Conservation (phyloP, 2,888 invertebrate genomes). For the Chromoteleia sp. region DNA sequence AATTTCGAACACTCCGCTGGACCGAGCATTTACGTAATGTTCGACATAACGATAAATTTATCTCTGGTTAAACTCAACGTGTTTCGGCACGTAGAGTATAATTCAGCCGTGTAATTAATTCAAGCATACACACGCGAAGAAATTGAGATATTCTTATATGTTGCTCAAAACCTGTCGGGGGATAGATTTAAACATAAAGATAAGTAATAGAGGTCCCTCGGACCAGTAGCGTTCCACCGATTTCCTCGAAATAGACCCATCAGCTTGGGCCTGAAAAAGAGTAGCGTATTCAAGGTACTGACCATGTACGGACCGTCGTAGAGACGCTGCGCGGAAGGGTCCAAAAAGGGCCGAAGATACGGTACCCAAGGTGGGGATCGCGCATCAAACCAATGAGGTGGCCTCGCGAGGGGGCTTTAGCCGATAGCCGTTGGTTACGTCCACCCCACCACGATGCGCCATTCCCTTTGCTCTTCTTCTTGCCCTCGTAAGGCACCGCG, state of each 20-base stretch:
- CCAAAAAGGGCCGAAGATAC: constrained; percentile 72
- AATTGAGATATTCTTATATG: constrained; percentile 63
- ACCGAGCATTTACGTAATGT: constrained; percentile 38
- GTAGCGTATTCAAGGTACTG: constrained; percentile 68
- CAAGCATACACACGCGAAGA: constrained; percentile 57
- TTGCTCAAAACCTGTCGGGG: constrained; percentile 59
- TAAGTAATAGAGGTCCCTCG: constrained; percentile 63
- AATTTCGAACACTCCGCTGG: constrained; percentile 19
- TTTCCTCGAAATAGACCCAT: constrained; percentile 76
- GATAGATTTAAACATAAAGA: constrained; percentile 67
- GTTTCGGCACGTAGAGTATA: constrained; percentile 58
- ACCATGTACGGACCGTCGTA: constrained; percentile 61
- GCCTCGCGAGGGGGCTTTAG: constrained; percentile 78
- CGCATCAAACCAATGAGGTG: constrained; percentile 80
- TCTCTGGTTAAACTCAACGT: constrained; percentile 52
- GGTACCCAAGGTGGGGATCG: constrained; percentile 76
- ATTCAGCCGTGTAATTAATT: constrained; percentile 69
- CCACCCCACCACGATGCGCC: constrained; percentile 36
- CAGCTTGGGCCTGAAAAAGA: constrained; percentile 68
- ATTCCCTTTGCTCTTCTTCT: constrained; percentile 59
- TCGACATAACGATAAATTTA: constrained; percentile 57
- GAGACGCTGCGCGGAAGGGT: constrained; percentile 66
- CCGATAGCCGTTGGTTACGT: constrained; percentile 78
- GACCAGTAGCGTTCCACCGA: constrained; percentile 72
- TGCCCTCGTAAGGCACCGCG: constrained; percentile 62